Percentiles rank a stretch among this genome's conserved stretches.
Conservation (phyloP, 2,888 invertebrate genomes). For the Trisateles emortualis region DNA sequence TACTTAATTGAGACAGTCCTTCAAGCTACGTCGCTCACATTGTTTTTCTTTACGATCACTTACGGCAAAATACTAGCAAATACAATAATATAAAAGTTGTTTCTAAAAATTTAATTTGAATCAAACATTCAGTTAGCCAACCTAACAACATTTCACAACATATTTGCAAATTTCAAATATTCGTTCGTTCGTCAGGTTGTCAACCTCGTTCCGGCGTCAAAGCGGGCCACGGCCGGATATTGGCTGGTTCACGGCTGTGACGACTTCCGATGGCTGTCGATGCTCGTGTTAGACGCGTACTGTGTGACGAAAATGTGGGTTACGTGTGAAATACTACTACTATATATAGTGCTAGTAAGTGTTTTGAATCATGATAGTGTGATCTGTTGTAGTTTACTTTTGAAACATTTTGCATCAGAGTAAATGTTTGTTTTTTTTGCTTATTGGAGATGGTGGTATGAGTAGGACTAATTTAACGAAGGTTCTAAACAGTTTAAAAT, state of each 20-base stretch:
- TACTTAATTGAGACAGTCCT: too few species aligned
- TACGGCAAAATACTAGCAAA: too few species aligned
- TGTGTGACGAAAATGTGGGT: constrained; percentile 4
- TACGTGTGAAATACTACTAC: neutral
- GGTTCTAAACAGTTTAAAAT: too few species aligned
- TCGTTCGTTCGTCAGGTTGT: constrained; percentile 40
- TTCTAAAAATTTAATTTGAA: neutral
- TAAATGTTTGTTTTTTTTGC: too few species aligned
- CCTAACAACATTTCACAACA: constrained; percentile 21
- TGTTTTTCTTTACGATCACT: too few species aligned
- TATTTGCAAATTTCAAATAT: constrained; percentile 18
- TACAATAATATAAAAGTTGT: too few species aligned
- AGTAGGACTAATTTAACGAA: too few species aligned
- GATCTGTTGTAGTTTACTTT: neutral
- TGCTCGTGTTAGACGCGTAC: constrained; percentile 25
- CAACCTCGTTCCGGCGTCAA: constrained; percentile 49
- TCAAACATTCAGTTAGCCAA: neutral
- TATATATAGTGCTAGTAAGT: too few species aligned
- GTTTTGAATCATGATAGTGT: neutral
- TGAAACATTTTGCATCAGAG: too few species aligned
- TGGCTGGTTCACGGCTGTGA: constrained; percentile 66
- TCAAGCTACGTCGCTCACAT: too few species aligned
- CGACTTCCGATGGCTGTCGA: constrained; percentile 59
- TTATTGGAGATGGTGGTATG: too few species aligned
- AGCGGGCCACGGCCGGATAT: constrained; percentile 60